Evolutionary conservation across 2,888 invertebrate genomes (phyloP).

Genomic region (Trichopria drosophilae): DNA sequence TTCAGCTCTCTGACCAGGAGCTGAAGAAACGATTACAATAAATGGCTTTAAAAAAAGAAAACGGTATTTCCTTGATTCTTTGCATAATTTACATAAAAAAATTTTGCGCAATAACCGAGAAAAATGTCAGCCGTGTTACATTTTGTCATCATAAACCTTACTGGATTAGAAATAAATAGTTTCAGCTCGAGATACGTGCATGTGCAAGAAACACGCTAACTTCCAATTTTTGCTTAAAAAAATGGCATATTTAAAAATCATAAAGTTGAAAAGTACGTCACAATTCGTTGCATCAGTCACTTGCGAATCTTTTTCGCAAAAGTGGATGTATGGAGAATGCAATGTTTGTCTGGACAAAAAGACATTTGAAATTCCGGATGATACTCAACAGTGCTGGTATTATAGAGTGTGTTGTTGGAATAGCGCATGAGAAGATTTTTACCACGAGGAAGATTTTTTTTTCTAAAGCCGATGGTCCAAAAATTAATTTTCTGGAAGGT

Average conservation of each 20-base stretch:
- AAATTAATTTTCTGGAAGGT: no score
- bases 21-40: conserved; percentile 15
- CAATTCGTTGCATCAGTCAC: conserved; percentile 8
- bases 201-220: conserved; percentile 15
- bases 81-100: conserved; percentile 19
- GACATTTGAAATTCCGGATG: conserved; percentile 1
- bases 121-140: no score
- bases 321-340: conserved; percentile 12
- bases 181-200: conserved; percentile 7
- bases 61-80: conserved; percentile 17
- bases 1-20: conserved; percentile 16
- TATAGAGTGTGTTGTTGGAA: no score
- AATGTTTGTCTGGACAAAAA: conserved; percentile 6
- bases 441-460: no score
- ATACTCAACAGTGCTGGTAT: conserved; percentile 10
- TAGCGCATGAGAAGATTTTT: no score
- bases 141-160: no score
- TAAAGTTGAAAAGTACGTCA: conserved; percentile 2
- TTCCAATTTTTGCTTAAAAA: conserved; percentile 8
- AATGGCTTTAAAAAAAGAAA: conserved; percentile 12
- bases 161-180: no score
- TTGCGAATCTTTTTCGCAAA: neutral
- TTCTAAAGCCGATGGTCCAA: no score
- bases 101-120: no score
- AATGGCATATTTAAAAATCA: conserved; percentile 6